A percentile compares a stretch with the other conserved stretches of the same genome.
These are phyloP conservation scores for Periparus ater DNA, from an alignment of 2,797 vertebrate genomes.

Conservation along the genomic window DNA sequence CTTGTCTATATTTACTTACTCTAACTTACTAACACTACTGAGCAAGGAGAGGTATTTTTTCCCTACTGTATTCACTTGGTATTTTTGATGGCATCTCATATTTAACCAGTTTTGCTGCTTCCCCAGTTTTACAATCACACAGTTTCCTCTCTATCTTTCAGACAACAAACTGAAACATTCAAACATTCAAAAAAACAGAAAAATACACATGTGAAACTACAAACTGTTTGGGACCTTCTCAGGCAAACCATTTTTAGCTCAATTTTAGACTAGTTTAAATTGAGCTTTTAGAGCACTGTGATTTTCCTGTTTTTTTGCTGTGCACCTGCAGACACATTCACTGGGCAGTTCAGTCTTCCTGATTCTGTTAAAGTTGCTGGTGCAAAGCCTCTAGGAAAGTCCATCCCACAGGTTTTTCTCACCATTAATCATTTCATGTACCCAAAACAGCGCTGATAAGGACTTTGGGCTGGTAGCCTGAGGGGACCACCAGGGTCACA, in stretches of 20 bases:
- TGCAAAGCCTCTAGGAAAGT: background rate
- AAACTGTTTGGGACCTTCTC: background rate
- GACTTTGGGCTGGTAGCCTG: background rate
- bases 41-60: background rate
- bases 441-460: background rate
- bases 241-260: background rate
- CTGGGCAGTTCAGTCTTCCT: background rate
- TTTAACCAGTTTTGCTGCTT: constrained; percentile 35
- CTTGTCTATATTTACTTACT: background rate
- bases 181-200: background rate
- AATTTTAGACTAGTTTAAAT: background rate
- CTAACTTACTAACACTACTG: background rate
- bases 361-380: background rate
- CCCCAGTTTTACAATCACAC: background rate
- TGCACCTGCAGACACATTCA: background rate
- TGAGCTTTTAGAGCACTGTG: background rate
- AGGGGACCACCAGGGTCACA: background rate
- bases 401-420: background rate
- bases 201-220: background rate
- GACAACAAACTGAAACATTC: constrained; percentile 10
- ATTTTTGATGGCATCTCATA: constrained; percentile 24
- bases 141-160: constrained; percentile 10
- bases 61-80: background rate
- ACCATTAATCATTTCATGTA: background rate
- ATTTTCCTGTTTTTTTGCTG: background rate